A percentile compares a stretch with the other conserved stretches of the same genome.
Conservation (phyloP, 2,797 vertebrate genomes). For the Ctenosaura bakeri region DNA sequence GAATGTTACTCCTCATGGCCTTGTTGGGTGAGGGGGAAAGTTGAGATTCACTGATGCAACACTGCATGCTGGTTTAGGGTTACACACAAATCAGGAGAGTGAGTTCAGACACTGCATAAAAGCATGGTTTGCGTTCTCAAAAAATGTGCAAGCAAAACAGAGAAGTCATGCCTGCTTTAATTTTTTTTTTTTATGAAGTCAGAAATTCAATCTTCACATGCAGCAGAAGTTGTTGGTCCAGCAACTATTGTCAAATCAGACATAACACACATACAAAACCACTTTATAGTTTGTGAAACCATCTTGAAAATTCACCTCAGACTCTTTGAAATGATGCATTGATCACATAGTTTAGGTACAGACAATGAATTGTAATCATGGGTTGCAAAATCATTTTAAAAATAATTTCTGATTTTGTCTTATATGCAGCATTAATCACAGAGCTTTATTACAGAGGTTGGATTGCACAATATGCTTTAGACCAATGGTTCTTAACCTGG, state of each 20-base stretch:
- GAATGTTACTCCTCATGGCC: neutral
- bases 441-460: too few species aligned
- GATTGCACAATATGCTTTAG: neutral
- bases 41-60: neutral
- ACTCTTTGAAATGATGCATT: neutral
- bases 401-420: neutral
- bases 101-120: neutral
- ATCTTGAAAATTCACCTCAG: neutral
- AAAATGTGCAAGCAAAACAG: neutral
- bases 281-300: neutral
- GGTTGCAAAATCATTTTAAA: too few species aligned
- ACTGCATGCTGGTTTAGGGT: neutral
- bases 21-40: neutral
- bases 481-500: too few species aligned
- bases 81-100: neutral
- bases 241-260: neutral
- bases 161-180: neutral
- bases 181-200: neutral
- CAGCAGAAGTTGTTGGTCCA: neutral
- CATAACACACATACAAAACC: too few species aligned
- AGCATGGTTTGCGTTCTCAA: neutral
- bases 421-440: neutral
- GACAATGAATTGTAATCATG: neutral
- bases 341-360: neutral
- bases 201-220: neutral